Conservation (phyloP, 2,113 vertebrate genomes). For the Rhinoderma darwinii region DNA sequence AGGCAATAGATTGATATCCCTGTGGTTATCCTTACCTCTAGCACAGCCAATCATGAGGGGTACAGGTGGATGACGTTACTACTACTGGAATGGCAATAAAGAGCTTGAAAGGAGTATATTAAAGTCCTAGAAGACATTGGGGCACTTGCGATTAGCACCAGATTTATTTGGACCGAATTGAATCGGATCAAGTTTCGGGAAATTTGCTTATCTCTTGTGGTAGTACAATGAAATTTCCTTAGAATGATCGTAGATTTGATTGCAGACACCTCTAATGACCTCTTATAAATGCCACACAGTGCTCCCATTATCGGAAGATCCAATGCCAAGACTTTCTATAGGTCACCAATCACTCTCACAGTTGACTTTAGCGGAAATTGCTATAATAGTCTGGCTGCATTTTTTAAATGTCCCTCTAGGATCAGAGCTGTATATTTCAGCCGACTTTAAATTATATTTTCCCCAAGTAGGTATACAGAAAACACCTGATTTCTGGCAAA, state of each 20-base stretch:
- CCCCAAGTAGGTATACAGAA: slow-evolving; percentile 15
- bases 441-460: slow-evolving; percentile 31
- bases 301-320: background rate
- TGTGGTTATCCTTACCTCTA: too few relatives aligned
- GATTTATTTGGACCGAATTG: too few relatives aligned
- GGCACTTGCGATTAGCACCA: too few relatives aligned
- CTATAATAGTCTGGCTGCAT: background rate
- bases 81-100: too few relatives aligned
- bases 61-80: too few relatives aligned
- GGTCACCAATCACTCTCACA: slow-evolving; percentile 17
- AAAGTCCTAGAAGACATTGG: too few relatives aligned
- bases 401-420: slow-evolving; percentile 21
- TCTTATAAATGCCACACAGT: background rate
- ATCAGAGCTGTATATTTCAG: slow-evolving; percentile 27
- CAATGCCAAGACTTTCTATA: slow-evolving; percentile 20
- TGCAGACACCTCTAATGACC: background rate
- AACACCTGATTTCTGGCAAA: slow-evolving; percentile 60
- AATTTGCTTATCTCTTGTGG: too few relatives aligned
- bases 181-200: too few relatives aligned
- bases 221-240: background rate
- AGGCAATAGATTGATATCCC: too few relatives aligned
- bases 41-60: too few relatives aligned
- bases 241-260: background rate
- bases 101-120: too few relatives aligned
- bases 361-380: slow-evolving; percentile 14